phyloP scores from a whole-genome alignment of 2,888 invertebrate genomes.

The Pristionchus fissidentatus region DNA sequence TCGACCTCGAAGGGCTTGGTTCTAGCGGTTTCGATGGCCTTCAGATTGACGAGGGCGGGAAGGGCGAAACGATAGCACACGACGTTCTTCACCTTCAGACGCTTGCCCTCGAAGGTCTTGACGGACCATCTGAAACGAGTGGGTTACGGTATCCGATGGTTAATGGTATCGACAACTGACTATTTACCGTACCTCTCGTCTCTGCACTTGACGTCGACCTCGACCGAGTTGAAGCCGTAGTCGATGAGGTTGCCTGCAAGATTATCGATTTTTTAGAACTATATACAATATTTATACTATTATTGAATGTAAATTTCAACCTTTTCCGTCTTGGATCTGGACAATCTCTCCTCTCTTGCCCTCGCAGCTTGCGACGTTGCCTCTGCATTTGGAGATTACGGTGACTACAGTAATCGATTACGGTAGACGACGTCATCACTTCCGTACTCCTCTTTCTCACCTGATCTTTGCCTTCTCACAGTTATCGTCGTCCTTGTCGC shows the following conservation, averaged over 20 bases:
- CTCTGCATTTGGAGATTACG: no score
- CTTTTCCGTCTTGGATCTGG: neutral
- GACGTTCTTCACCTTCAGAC: neutral
- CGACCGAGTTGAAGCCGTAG: neutral
- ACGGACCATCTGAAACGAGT: neutral
- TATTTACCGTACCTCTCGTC: neutral
- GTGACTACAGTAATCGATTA: no score
- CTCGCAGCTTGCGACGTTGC: neutral
- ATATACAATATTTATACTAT: no score
- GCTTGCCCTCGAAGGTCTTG: neutral
- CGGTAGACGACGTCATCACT: neutral
- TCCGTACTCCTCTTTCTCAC: neutral
- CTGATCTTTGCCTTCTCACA: neutral
- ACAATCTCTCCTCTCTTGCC: neutral
- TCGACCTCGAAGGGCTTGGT: neutral
- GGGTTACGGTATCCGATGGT: neutral
- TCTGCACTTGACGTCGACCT: neutral
- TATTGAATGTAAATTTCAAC: neutral
- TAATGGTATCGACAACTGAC: neutral
- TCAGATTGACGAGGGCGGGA: neutral
- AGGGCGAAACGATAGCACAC: slow-evolving; percentile 19
- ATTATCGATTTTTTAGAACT: no score
- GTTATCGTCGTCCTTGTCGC: neutral
- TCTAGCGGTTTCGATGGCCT: neutral
- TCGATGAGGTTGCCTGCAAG: slow-evolving; percentile 14